Evolutionary conservation across 2,888 invertebrate genomes (phyloP).

Genomic region (Tethea ocularis): DNA sequence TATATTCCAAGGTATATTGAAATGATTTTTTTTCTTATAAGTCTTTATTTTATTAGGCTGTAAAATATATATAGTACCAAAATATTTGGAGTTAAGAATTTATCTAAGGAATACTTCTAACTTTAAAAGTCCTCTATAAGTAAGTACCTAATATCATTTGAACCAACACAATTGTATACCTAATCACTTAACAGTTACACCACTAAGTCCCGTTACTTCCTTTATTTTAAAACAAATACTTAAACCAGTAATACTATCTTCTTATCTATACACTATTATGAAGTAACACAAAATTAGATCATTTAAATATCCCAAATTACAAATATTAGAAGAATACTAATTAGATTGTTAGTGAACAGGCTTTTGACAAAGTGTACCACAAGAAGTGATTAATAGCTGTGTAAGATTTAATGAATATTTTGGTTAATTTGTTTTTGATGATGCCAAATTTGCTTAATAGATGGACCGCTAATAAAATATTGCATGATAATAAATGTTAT

Average conservation of each 20-base stretch:
- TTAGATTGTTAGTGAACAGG: neutral
- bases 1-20: neutral
- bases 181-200: neutral
- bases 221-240: neutral
- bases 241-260: neutral
- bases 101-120: neutral
- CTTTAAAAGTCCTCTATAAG: neutral
- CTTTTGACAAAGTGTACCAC: neutral
- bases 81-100: neutral
- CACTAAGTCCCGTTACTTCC: constrained; percentile 1
- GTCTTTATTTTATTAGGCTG: no score
- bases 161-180: neutral
- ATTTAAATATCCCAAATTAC: neutral
- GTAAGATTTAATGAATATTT: constrained; percentile 1
- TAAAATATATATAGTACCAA: no score
- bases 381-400: neutral
- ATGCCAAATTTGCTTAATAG: neutral
- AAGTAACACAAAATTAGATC: neutral
- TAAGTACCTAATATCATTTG: neutral
- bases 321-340: constrained; percentile 2
- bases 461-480: neutral
- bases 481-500: neutral
- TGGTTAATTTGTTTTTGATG: neutral
- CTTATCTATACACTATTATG: neutral
- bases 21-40: no score